phyloP scores from a whole-genome alignment of 2,797 vertebrate species.

The Mormyrops boulengeri region DNA sequence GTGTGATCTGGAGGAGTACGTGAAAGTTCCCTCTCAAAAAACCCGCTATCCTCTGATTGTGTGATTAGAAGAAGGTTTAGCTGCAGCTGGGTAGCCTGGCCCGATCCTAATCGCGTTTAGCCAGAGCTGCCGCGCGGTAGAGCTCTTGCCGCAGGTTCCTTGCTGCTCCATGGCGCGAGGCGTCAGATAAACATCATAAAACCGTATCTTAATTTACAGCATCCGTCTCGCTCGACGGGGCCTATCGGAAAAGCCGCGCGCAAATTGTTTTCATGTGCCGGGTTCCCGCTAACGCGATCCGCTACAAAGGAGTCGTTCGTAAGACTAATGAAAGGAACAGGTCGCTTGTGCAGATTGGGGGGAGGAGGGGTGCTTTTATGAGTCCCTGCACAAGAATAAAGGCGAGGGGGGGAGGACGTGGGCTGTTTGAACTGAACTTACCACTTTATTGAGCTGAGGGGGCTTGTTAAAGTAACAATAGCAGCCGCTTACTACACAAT shows the following conservation, averaged over 20 bases:
- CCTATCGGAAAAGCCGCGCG: slow-evolving; percentile 8
- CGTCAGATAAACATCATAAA: slow-evolving; percentile 26
- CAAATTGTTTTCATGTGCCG: slow-evolving; percentile 19
- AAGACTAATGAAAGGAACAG: slow-evolving; percentile 15
- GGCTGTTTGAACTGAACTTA: slow-evolving; percentile 16
- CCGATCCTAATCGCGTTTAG: not conserved
- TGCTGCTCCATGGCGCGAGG: not conserved
- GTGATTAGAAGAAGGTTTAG: slow-evolving; percentile 4
- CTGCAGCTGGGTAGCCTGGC: not conserved
- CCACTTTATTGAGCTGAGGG: slow-evolving; percentile 16
- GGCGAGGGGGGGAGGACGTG: not conserved
- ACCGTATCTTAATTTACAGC: slow-evolving; percentile 22
- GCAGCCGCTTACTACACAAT: not conserved
- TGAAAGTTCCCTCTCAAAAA: not conserved
- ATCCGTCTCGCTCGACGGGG: slow-evolving; percentile 10
- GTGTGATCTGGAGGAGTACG: not conserved
- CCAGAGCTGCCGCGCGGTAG: not conserved
- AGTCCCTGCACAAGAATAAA: slow-evolving; percentile 14
- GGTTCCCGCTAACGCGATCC: not conserved
- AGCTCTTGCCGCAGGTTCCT: not conserved
- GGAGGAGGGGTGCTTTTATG: slow-evolving; percentile 6
- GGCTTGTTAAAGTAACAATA: slow-evolving; percentile 11
- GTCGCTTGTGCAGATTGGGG: slow-evolving; percentile 8
- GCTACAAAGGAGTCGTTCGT: slow-evolving; percentile 17
- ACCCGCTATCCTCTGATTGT: not conserved